These are phyloP conservation scores for Nomada flava DNA, from an alignment of 2,888 invertebrate genomes.

Conservation along the genomic window DNA sequence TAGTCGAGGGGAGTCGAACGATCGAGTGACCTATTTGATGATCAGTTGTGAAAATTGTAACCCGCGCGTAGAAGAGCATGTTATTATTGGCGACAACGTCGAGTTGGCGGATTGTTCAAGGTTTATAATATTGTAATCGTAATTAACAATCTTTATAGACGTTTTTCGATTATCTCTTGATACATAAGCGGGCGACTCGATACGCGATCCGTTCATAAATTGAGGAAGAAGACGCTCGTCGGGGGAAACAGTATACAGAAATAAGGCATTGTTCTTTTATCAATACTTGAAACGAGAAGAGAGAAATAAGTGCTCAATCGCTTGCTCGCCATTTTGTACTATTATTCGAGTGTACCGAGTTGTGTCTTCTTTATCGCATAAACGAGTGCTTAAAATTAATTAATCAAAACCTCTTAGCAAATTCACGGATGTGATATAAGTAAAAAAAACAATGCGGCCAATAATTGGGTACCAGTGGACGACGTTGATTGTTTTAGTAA, in stretches of 20 bases:
- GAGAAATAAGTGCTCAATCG: not conserved
- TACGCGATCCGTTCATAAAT: constrained; percentile 60
- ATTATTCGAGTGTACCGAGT: not conserved
- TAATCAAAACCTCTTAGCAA: not conserved
- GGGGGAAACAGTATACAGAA: not conserved
- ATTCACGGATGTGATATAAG: not conserved
- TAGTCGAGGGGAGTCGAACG: constrained; percentile 42
- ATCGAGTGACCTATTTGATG: constrained; percentile 44
- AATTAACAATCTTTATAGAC: constrained; percentile 71
- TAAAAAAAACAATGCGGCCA: no score
- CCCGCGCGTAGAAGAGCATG: constrained; percentile 24
- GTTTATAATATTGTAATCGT: constrained; percentile 68
- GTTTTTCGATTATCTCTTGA: constrained; percentile 69
- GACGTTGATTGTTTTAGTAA: not conserved
- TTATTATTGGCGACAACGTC: constrained; percentile 51
- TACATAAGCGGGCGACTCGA: constrained; percentile 65
- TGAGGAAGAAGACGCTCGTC: constrained; percentile 42
- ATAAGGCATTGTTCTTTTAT: not conserved
- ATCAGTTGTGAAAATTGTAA: constrained; percentile 59
- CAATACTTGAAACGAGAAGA: not conserved
- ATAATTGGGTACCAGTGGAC: not conserved
- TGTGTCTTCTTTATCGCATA: no score
- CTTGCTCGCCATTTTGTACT: constrained; percentile 29
- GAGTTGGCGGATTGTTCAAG: constrained; percentile 61
- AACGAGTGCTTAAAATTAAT: not conserved